These are phyloP conservation scores for Sarcophaga caerulescens DNA, from an alignment of 2,888 invertebrate genomes.

Conservation along the genomic window DNA sequence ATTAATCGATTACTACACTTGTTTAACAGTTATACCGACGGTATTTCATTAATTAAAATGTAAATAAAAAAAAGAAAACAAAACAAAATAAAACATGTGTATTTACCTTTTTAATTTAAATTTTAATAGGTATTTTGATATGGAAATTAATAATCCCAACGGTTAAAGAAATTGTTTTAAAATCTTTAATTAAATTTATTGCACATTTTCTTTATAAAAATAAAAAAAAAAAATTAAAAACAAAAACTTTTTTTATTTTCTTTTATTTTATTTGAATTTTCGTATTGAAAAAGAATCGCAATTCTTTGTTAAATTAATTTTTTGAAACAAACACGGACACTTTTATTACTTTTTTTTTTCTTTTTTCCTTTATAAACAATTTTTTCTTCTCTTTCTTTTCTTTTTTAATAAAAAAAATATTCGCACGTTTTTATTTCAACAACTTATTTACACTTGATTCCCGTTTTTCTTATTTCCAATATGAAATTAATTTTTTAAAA, in stretches of 20 bases:
- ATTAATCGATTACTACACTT: too few relatives aligned
- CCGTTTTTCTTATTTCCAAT: too few relatives aligned
- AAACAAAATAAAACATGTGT: too few relatives aligned
- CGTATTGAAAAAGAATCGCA: not conserved
- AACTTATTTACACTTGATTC: too few relatives aligned
- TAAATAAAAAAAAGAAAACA: too few relatives aligned
- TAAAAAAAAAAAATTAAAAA: not conserved
- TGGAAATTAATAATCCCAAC: not conserved
- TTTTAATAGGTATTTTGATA: too few relatives aligned
- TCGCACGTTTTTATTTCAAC: constrained; percentile 38
- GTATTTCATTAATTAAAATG: too few relatives aligned
- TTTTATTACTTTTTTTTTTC: not conserved
- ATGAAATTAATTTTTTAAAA: too few relatives aligned
- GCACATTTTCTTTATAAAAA: not conserved
- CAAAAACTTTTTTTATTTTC: not conserved
- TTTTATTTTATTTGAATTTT: not conserved
- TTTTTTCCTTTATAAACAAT: constrained; percentile 31
- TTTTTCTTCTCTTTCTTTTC: constrained; percentile 7
- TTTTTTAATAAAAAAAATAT: constrained; percentile 24
- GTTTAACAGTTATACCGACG: too few relatives aligned
- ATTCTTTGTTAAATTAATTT: not conserved
- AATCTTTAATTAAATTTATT: not conserved
- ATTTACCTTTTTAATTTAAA: too few relatives aligned
- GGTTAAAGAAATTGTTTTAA: constrained; percentile 18
- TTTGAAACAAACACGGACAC: not conserved